A percentile compares a stretch with the other conserved stretches of the same genome.
Evolutionary conservation across 2,797 vertebrate genomes (phyloP).

Genomic region (Garrulus glandarius): DNA sequence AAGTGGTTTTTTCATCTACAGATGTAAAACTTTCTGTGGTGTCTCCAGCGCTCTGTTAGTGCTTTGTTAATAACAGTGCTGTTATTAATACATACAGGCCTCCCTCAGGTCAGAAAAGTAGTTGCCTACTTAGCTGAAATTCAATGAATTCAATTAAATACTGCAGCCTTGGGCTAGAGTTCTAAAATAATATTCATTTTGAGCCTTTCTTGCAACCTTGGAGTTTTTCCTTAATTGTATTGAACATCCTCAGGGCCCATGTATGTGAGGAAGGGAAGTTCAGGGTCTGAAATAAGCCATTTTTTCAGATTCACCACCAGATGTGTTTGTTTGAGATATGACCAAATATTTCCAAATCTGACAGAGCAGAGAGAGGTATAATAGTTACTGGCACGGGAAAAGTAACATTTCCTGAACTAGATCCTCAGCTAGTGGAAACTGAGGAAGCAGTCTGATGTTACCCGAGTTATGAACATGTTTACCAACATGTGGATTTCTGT

Average conservation of each 20-base stretch:
- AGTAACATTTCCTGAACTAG: not conserved
- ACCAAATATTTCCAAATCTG: constrained; percentile 21
- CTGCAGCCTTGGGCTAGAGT: not conserved
- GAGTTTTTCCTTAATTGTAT: not conserved
- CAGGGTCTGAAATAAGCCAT: constrained; percentile 36
- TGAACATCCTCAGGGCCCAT: constrained; percentile 29
- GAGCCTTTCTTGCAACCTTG: not conserved
- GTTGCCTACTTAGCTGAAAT: constrained; percentile 48
- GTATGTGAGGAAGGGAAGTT: constrained; percentile 23
- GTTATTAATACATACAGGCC: constrained; percentile 9
- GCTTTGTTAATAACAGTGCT: constrained; percentile 13
- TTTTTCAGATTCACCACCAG: constrained; percentile 20
- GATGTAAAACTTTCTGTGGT: not conserved
- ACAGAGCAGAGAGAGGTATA: not conserved
- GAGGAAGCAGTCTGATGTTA: not conserved
- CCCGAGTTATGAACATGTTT: not conserved
- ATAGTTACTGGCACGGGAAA: not conserved
- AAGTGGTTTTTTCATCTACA: not conserved
- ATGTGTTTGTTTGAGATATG: constrained; percentile 53
- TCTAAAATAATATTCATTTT: constrained; percentile 24
- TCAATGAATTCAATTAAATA: constrained; percentile 54
- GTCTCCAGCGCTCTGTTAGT: not conserved
- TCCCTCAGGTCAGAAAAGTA: constrained; percentile 33
- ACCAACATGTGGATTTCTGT: not conserved
- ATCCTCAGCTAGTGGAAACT: not conserved